A percentile compares a stretch with the other conserved stretches of the same genome.
Conservation (phyloP, 2,113 vertebrate species). For the Melanerpes aurifrons region DNA sequence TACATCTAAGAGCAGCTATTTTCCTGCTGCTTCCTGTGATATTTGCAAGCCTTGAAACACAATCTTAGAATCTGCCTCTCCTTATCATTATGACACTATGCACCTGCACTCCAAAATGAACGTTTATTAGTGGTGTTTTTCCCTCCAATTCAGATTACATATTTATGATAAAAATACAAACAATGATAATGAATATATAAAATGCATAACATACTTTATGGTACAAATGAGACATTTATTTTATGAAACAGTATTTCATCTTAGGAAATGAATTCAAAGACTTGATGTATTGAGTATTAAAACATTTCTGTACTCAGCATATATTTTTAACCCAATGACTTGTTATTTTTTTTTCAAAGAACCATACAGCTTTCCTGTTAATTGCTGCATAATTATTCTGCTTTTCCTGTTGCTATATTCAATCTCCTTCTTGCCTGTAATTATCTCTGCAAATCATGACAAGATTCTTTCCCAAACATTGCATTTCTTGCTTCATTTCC, state of each 20-base stretch:
- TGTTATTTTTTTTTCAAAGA: conserved; percentile 39
- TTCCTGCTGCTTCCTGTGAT: neutral
- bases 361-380: conserved; percentile 58
- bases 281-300: conserved; percentile 49
- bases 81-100: neutral
- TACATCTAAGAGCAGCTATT: neutral
- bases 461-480: conserved; percentile 32
- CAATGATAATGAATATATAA: neutral
- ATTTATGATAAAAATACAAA: conserved; percentile 18
- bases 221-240: neutral
- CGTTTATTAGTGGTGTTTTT: neutral
- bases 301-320: conserved; percentile 60
- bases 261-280: conserved; percentile 52
- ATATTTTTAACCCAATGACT: conserved; percentile 68
- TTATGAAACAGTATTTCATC: conserved; percentile 26
- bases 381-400: conserved; percentile 71
- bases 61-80: neutral
- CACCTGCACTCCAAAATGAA: neutral
- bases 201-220: neutral
- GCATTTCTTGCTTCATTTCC: conserved; percentile 52
- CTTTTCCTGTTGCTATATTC: conserved; percentile 61
- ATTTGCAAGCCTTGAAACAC: neutral
- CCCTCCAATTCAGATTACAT: neutral
- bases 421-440: conserved; percentile 54
- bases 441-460: conserved; percentile 68